Base-by-base conservation (phyloP, 2,888 invertebrate genomes). In the Eulithis prunata region DNA sequence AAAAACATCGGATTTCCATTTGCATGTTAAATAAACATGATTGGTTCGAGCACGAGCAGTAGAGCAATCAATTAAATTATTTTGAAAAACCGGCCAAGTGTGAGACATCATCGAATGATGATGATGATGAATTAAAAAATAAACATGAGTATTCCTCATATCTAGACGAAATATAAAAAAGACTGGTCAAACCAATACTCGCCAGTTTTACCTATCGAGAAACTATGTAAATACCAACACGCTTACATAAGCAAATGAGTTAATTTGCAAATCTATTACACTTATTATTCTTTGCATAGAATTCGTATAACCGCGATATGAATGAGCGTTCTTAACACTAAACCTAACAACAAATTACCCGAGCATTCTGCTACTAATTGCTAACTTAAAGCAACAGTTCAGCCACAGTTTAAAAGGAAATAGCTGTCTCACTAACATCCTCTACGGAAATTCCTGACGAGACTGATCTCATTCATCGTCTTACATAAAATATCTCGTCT, bases 301-400 rank as follows among this genome's bases (percentile, higher is more conserved):
- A 32, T 32, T n/a, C 45, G n/a, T n/a, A 45, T 45, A 45, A 2
- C 45, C 5, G 1, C 21, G 7, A 46, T 56, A 11, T 62, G 55
- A 59, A 32, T 56, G 53, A 62, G 52, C 28, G 53, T 41, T 41
- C 57, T 53, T 13, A 32, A 38, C n/a, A 13, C 53, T 62, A 58
- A 59, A 59, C 59, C 57, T 55, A 53, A 53, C 53, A 57, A 53
- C 66, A 63, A 67, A 63, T 60, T 63, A 57, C 60, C 52, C n/a
- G 41, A 63, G 43, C 59, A 60, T 66, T 66, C 61, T 54, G 53
- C 64, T 68, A 52, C 45, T 64, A 70, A 69, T 67, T 67, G 61
- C 63, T 63, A 59, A 66, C 61, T 57, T 68, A 58, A 54, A 63
- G 56, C 58, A 72, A 68, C 60, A 63, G 68, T 67, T 71, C 53